These are phyloP conservation scores for Gymnothorax javanicus DNA, from an alignment of 2,797 vertebrate species.

Conservation along the genomic window DNA sequence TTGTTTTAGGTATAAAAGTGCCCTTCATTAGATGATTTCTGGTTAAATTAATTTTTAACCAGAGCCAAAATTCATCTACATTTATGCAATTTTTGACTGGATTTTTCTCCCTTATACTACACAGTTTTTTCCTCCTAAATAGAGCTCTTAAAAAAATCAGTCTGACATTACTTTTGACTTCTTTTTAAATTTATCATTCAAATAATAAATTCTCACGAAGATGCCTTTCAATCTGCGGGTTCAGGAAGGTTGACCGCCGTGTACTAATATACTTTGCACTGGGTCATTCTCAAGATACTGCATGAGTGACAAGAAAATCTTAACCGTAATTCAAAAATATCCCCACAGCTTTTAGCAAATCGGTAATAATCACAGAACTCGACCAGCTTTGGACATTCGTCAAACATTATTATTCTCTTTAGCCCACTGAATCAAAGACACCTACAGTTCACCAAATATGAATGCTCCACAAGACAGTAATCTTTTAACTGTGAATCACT, in stretches of 20 bases:
- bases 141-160: neutral
- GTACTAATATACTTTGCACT: neutral
- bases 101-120: neutral
- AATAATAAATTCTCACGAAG: neutral
- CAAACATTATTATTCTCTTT: neutral
- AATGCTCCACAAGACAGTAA: neutral
- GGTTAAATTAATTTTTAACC: neutral
- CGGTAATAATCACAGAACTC: neutral
- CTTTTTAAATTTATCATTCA: neutral
- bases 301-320: neutral
- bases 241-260: neutral
- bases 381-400: neutral
- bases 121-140: neutral
- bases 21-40: no score
- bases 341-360: neutral
- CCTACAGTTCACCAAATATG: neutral
- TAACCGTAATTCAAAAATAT: neutral
- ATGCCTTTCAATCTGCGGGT: neutral
- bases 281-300: neutral
- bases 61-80: neutral
- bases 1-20: no score
- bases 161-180: neutral
- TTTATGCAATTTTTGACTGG: neutral
- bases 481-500: neutral
- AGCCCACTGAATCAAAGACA: neutral